Evolutionary conservation across 1,140 invertebrate genomes (phyloP).

Genomic region (Pogonomyrmex californicus): DNA sequence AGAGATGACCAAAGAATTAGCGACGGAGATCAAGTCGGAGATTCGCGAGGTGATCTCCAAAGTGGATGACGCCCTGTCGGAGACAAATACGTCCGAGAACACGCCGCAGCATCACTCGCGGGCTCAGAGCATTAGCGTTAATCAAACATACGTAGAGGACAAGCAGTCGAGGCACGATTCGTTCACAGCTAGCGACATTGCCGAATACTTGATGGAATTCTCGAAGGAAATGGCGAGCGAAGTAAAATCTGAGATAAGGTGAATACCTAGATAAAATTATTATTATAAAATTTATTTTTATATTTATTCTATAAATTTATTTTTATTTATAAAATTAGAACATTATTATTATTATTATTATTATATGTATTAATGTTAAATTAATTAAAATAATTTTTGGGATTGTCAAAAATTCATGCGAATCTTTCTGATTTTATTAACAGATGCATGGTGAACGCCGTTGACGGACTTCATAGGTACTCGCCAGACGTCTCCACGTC

Average conservation of each 20-base stretch:
- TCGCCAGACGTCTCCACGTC: constrained; percentile 81
- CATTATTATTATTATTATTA: too few relatives aligned
- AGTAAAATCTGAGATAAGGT: constrained; percentile 92
- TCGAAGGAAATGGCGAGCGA: constrained; percentile 93
- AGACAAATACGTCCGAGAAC: constrained; percentile 85
- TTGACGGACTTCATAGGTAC: constrained; percentile 89
- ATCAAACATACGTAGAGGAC: constrained; percentile 56
- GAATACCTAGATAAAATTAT: too few relatives aligned
- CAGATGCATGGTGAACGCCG: constrained; percentile 89
- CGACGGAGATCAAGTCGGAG: constrained; percentile 93
- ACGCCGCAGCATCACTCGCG: constrained; percentile 82
- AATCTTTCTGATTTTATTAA: constrained; percentile 39
- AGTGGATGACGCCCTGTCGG: constrained; percentile 92
- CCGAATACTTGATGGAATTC: constrained; percentile 92
- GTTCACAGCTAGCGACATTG: constrained; percentile 91
- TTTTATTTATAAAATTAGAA: too few relatives aligned
- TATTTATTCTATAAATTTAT: too few relatives aligned
- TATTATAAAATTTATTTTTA: too few relatives aligned
- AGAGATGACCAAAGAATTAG: constrained; percentile 92
- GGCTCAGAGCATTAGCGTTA: neutral
- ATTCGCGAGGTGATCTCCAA: constrained; percentile 92
- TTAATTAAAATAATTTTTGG: constrained; percentile 2
- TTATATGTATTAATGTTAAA: neutral
- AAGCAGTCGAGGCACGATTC: constrained; percentile 87
- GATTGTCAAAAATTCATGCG: neutral